Percentiles rank a stretch among this genome's conserved stretches.
phyloP scores from a whole-genome alignment of 2,888 invertebrate species.

The Augochlorella aurata region DNA sequence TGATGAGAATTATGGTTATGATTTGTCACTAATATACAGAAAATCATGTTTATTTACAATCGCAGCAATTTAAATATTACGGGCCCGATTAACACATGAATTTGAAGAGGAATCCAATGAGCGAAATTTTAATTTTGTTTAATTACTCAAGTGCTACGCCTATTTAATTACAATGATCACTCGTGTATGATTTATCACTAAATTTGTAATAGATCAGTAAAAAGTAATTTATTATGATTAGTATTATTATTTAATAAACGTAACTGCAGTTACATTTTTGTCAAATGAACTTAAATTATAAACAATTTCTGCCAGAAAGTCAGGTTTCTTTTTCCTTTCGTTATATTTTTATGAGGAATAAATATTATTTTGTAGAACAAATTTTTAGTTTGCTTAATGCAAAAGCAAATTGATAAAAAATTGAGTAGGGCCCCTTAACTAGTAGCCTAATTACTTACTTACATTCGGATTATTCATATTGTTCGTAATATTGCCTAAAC shows the following conservation, averaged over 20 bases:
- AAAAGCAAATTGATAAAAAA: conserved; percentile 8
- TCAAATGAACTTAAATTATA: not conserved
- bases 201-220: conserved; percentile 5
- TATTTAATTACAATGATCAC: conserved; percentile 34
- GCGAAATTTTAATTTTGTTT: not conserved
- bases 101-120: conserved; percentile 1
- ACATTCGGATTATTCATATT: conserved; percentile 76
- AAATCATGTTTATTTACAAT: conserved; percentile 79
- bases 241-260: conserved; percentile 17
- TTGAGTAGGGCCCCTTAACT: conserved; percentile 45
- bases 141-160: conserved; percentile 16
- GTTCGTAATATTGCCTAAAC: conserved; percentile 72
- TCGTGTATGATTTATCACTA: conserved; percentile 22
- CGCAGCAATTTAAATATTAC: conserved; percentile 67
- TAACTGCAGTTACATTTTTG: conserved; percentile 15
- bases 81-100: conserved; percentile 62
- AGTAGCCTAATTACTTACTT: conserved; percentile 73
- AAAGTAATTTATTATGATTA: conserved; percentile 16
- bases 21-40: conserved; percentile 73
- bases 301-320: conserved; percentile 3
- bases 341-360: not conserved
- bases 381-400: not conserved
- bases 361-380: conserved; percentile 1
- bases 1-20: conserved; percentile 21
- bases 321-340: conserved; percentile 2